These are phyloP conservation scores for Cricetomys ansorgei DNA, from an alignment of 2,113 vertebrate genomes.

Conservation along the genomic window DNA sequence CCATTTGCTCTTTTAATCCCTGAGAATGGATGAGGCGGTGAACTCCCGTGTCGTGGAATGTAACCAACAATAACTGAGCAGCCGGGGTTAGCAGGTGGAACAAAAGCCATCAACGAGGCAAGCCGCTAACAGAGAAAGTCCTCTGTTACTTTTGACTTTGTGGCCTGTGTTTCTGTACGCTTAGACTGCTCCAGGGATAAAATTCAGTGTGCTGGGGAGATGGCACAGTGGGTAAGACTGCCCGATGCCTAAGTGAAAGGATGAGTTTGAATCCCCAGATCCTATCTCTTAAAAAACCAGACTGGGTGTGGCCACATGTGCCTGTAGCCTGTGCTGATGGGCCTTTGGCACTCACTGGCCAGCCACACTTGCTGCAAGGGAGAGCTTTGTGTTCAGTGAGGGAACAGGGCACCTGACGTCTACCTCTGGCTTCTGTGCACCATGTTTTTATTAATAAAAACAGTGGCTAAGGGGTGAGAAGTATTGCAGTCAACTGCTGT, in stretches of 20 bases:
- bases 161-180: not conserved
- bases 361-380: not conserved
- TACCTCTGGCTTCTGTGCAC: not conserved
- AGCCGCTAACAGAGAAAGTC: not conserved
- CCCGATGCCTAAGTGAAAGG: not conserved
- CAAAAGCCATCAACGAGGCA: accelerated
- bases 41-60: too few relatives aligned
- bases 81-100: not conserved
- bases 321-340: not conserved
- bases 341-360: not conserved
- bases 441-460: not conserved
- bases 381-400: not conserved
- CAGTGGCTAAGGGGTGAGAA: not conserved
- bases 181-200: not conserved
- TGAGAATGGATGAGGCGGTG: accelerated
- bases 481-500: not conserved
- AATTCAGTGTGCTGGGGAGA: not conserved
- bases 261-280: not conserved
- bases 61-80: too few relatives aligned
- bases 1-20: not conserved
- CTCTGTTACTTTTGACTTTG: too few relatives aligned
- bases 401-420: not conserved
- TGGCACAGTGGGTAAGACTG: not conserved
- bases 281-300: not conserved
- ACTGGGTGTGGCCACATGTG: not conserved